These are phyloP conservation scores for Emydocephalus ijimae DNA, from an alignment of 2,113 vertebrate species.

Conservation along the genomic window DNA sequence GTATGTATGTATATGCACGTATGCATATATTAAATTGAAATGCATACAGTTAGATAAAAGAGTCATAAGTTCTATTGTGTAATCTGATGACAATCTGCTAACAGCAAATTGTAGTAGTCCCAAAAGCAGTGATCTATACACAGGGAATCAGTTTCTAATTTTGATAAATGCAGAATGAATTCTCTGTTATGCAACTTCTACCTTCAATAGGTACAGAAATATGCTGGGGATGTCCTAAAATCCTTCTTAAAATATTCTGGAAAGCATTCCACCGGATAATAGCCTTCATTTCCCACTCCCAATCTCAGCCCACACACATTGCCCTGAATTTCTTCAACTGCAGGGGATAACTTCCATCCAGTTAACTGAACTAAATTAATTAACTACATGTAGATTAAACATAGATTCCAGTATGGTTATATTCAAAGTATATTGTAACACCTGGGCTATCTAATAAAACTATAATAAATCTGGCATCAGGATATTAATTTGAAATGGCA, in stretches of 20 bases:
- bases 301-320: background rate
- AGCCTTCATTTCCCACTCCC: background rate
- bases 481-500: background rate
- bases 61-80: background rate
- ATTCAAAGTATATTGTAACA: background rate
- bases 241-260: background rate
- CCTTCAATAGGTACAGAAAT: background rate
- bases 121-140: background rate
- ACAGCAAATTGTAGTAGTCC: background rate
- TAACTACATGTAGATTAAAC: background rate
- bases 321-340: background rate
- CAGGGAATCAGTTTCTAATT: background rate
- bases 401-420: background rate
- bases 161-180: background rate
- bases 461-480: background rate
- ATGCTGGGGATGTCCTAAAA: background rate
- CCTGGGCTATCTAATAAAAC: background rate
- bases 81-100: background rate
- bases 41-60: background rate
- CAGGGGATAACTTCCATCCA: background rate
- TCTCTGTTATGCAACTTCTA: background rate
- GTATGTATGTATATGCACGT: background rate
- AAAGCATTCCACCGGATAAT: background rate
- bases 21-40: background rate
- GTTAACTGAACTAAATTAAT: background rate